Conservation (phyloP, 2,888 invertebrate genomes). For the Artemia sinica region DNA sequence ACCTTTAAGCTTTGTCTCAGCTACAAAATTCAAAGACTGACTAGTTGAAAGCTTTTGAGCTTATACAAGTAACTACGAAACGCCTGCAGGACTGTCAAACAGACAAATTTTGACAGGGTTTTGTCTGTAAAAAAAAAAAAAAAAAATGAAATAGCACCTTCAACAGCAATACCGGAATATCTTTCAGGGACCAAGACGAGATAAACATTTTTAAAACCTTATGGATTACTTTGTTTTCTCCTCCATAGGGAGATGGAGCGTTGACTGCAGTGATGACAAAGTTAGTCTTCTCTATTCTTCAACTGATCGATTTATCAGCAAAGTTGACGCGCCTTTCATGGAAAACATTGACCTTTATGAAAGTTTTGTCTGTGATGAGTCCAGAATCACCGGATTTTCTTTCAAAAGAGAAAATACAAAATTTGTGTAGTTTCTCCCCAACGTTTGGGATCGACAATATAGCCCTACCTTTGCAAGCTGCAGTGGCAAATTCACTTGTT, state of each 20-base stretch:
- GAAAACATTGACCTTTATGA: background rate
- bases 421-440: constrained; percentile 9
- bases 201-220: background rate
- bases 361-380: background rate
- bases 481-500: background rate
- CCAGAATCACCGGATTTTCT: background rate
- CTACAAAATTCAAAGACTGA: too few relatives aligned
- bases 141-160: background rate
- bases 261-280: background rate
- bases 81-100: background rate
- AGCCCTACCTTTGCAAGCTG: background rate
- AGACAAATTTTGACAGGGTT: background rate
- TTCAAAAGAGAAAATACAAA: background rate
- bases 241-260: background rate
- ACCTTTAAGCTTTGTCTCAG: too few relatives aligned
- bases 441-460: background rate
- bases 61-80: too few relatives aligned
- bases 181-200: background rate
- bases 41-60: too few relatives aligned
- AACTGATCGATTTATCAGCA: background rate
- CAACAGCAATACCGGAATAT: background rate
- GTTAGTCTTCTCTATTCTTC: background rate
- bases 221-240: constrained; percentile 10
- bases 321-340: background rate
- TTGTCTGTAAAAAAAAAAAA: too few relatives aligned